These are phyloP conservation scores for Cavia aperea DNA, from an alignment of 2,113 vertebrate genomes.

Conservation along the genomic window DNA sequence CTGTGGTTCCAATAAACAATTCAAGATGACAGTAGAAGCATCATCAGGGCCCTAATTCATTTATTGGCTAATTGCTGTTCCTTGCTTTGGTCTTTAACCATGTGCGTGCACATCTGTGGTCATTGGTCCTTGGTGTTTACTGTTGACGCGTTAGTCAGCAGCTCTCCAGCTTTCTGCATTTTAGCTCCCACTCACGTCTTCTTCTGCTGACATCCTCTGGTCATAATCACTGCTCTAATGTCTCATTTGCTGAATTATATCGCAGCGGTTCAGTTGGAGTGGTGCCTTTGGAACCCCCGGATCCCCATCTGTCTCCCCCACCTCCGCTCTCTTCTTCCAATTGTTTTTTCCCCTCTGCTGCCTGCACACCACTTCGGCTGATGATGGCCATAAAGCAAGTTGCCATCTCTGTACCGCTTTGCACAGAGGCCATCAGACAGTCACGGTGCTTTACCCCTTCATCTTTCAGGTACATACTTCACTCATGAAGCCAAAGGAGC, in stretches of 20 bases:
- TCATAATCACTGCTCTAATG: conserved; percentile 71
- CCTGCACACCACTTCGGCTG: conserved; percentile 70
- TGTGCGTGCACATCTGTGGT: conserved; percentile 36
- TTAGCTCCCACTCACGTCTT: conserved; percentile 68
- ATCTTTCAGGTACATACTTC: conserved; percentile 94
- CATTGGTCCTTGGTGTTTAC: conserved; percentile 54
- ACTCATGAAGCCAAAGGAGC: conserved; percentile 99
- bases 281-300: conserved; percentile 70
- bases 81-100: conserved; percentile 65
- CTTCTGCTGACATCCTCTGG: conserved; percentile 67
- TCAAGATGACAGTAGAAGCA: not conserved
- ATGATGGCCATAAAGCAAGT: conserved; percentile 63
- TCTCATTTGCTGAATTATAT: conserved; percentile 73
- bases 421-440: conserved; percentile 36
- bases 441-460: conserved; percentile 59
- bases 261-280: conserved; percentile 71
- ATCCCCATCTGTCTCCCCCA: conserved; percentile 66
- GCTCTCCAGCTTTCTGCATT: conserved; percentile 70
- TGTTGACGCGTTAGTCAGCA: conserved; percentile 57
- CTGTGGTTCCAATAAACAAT: not conserved
- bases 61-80: conserved; percentile 69
- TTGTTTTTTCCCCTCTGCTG: conserved; percentile 71
- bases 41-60: conserved; percentile 65
- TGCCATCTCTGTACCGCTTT: conserved; percentile 53
- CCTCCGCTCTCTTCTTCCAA: conserved; percentile 67